Evolutionary conservation across 2,113 vertebrate genomes (phyloP), one percentile per base, ranked within the genome.

Genomic region (Dasyurus viverrinus): DNA sequence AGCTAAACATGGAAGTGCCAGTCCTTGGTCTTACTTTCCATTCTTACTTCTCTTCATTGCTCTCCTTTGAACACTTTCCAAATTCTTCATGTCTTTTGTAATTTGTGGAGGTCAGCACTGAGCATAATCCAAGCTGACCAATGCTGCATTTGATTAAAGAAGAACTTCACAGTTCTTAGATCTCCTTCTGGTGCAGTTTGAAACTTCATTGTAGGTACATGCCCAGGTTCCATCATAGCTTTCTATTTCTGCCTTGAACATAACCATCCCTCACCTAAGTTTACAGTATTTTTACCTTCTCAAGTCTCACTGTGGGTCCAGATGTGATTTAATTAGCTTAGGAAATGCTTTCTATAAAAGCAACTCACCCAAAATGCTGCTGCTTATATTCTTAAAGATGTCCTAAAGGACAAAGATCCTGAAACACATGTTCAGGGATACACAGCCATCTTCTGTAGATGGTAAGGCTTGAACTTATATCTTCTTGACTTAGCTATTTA

Each of bases 61-160:
- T 96, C 96, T 94, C 27, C 96, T 97, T 97, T 97, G 94, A 97
- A 95, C 57, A 50, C 55, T 27, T n/a, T 93, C 90, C 52, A 95
- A 76, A 97, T 91, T 91, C 36, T 48, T 60, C 36, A n/a, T 89
- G 92, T 55, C 91, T 53, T 48, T 92, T 96, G 14, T 97, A 89
- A 97, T 96, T 94, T 92, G 36, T 50, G 22, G 89, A 96, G 36
- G 57, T 92, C 42, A 92, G 90, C 89, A 91, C 91, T 94, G 55
- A 47, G 27, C 25, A 53, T 30, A 90, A 5, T 52, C 89, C 22
- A 91, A 91, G 90, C 76, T 46, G 4, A 24, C 53, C 5, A 30
- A 0, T 26, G 12, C 6, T 19, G 47, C 19, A 9, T 57, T 92
- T 91, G 53, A 16, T 42, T 23, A 52, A 30, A 91, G 89, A 68